A percentile compares a stretch with the other conserved stretches of the same genome.
Conservation (phyloP, 2,113 vertebrate genomes). For the Smithornis capensis region DNA sequence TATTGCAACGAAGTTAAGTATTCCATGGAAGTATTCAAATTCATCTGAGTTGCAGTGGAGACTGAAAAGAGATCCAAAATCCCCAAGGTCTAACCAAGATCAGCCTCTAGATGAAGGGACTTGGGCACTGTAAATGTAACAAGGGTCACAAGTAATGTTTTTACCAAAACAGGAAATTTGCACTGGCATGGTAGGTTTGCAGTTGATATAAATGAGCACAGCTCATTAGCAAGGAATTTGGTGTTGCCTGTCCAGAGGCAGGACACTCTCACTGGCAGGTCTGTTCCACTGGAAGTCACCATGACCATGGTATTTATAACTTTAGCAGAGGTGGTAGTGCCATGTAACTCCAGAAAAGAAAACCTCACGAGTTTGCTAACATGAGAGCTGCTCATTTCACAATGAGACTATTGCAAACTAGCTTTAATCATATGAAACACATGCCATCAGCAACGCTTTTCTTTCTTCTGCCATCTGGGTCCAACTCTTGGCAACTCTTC, state of each 20-base stretch:
- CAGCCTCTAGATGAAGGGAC: background rate
- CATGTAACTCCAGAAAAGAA: background rate
- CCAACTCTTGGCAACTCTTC: background rate
- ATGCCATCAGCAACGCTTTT: background rate
- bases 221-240: background rate
- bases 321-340: background rate
- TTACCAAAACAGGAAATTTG: background rate
- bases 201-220: background rate
- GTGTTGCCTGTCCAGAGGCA: background rate
- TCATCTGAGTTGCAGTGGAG: background rate
- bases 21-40: background rate
- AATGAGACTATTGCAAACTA: background rate
- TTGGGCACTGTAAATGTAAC: background rate
- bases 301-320: background rate
- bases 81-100: background rate
- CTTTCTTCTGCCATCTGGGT: background rate
- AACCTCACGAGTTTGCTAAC: background rate
- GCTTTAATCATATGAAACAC: background rate
- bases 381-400: background rate
- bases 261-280: background rate
- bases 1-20: background rate
- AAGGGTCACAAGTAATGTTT: background rate
- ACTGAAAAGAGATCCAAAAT: background rate
- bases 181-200: background rate
- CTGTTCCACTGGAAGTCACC: background rate